Percentiles rank a stretch among this genome's conserved stretches.
phyloP scores from a whole-genome alignment of 2,888 invertebrate species.

The Hypolimnas misippus region DNA sequence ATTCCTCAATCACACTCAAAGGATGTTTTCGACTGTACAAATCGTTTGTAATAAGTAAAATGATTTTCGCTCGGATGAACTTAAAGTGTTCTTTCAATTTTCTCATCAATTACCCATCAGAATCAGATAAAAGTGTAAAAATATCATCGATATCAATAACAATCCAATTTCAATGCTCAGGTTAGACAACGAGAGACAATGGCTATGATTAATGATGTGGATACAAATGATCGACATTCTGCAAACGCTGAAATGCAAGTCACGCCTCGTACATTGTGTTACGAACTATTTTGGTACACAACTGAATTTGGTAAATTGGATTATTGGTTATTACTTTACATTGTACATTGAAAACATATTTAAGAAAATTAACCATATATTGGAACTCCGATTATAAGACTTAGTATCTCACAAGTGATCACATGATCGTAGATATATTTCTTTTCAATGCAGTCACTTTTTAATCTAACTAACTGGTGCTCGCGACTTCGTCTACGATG shows the following conservation, averaged over 20 bases:
- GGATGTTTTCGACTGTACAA: not conserved
- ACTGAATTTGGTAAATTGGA: not conserved
- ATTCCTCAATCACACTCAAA: not conserved
- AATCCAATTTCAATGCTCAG: conserved; percentile 28
- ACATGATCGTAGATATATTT: no score
- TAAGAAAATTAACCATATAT: no score
- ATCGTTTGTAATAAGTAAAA: conserved; percentile 1
- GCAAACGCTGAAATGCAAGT: conserved; percentile 21
- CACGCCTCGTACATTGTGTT: conserved; percentile 12
- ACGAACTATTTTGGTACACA: not conserved
- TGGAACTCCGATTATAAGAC: no score
- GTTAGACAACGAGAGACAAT: conserved; percentile 27
- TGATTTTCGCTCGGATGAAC: not conserved
- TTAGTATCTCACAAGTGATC: no score
- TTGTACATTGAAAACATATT: not conserved
- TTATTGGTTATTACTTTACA: not conserved
- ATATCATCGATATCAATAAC: conserved; percentile 43
- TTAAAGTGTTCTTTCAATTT: not conserved
- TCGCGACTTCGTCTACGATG: no score
- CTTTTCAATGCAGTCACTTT: no score
- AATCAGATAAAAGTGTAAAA: conserved; percentile 7
- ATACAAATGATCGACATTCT: conserved; percentile 13
- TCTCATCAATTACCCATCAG: conserved; percentile 21
- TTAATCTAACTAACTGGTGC: no score
- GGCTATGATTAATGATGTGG: conserved; percentile 28